phyloP scores from a whole-genome alignment of 2,888 invertebrate species.

The Callinectes sapidus region DNA sequence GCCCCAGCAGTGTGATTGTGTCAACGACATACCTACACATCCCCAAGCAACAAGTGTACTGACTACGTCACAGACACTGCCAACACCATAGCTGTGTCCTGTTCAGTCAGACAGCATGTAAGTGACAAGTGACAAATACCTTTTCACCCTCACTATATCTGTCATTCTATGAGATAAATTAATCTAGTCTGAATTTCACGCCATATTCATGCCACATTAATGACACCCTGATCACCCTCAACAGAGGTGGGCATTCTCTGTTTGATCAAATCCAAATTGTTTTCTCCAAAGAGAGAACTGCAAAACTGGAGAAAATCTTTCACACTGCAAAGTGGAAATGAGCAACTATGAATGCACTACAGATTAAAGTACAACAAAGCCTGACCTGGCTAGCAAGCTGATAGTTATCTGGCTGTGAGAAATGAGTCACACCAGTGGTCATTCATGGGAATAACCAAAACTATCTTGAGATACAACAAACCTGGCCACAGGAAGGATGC shows the following conservation, averaged over 20 bases:
- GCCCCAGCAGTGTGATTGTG: constrained; percentile 19
- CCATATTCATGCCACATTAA: neutral
- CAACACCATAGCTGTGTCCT: neutral
- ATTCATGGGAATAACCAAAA: neutral
- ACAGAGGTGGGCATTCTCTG: neutral
- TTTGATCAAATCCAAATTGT: neutral
- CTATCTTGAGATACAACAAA: neutral
- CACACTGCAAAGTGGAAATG: neutral
- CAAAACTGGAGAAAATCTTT: neutral
- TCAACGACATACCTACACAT: neutral
- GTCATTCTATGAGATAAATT: neutral
- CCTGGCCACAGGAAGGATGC: neutral
- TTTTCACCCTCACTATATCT: neutral
- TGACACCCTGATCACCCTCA: neutral
- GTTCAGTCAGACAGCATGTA: neutral
- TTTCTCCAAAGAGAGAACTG: neutral
- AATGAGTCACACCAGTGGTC: neutral
- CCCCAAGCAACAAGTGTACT: neutral
- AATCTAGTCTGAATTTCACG: neutral
- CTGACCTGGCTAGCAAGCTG: neutral
- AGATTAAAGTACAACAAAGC: neutral
- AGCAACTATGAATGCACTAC: neutral
- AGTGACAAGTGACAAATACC: neutral
- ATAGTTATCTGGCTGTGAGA: neutral
- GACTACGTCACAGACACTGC: constrained; percentile 15